Evolutionary conservation across 1,140 invertebrate genomes (phyloP).

Genomic region (Bombus vancouverensis): DNA sequence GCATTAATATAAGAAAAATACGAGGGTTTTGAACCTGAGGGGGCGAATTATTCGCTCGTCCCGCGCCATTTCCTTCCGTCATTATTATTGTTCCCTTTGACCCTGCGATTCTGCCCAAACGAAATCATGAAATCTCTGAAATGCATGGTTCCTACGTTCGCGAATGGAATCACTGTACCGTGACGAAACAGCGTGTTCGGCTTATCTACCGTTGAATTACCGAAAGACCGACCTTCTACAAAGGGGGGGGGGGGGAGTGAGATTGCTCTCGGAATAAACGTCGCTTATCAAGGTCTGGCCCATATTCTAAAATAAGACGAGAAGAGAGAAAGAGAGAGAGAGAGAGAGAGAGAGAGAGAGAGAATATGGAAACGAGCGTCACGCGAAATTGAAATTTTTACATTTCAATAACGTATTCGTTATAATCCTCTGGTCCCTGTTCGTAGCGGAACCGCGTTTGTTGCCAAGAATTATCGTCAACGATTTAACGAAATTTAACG

Average conservation of each 20-base stretch:
- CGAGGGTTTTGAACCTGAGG: slow-evolving; percentile 32
- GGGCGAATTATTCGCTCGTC: slow-evolving; percentile 16
- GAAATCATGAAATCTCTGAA: slow-evolving; percentile 5
- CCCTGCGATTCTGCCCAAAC: background rate
- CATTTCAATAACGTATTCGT: slow-evolving; percentile 6
- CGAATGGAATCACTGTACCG: no score
- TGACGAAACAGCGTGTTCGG: background rate
- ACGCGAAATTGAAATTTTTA: slow-evolving; percentile 30
- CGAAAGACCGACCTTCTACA: background rate
- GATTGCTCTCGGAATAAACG: background rate
- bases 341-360: no score
- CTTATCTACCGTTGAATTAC: background rate
- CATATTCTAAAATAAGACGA: background rate
- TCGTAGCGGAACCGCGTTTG: background rate
- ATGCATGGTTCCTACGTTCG: background rate
- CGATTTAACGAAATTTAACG: slow-evolving; percentile 26
- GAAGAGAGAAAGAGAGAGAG: no score
- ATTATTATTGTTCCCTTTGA: slow-evolving; percentile 31
- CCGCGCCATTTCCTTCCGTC: slow-evolving; percentile 42
- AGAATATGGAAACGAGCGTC: background rate
- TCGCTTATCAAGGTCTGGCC: background rate
- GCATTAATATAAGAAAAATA: slow-evolving; percentile 77
- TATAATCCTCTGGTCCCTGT: background rate
- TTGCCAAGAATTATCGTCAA: slow-evolving; percentile 17
- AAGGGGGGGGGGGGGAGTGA: no score